These are phyloP conservation scores for Gadus chalcogrammus DNA, from an alignment of 2,113 vertebrate genomes.

Conservation along the genomic window DNA sequence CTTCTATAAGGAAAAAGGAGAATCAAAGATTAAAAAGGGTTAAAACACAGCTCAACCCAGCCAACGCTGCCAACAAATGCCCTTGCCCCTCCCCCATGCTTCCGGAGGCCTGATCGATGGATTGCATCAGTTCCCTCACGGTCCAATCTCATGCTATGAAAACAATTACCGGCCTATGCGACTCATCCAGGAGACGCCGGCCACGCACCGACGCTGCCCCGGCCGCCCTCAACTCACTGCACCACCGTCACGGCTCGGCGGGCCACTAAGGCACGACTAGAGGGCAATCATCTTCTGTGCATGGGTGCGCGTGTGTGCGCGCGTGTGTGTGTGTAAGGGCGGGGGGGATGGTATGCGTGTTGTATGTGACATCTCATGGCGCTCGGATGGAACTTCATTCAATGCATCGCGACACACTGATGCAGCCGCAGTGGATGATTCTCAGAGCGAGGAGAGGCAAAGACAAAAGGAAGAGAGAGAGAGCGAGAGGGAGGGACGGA, in stretches of 20 bases:
- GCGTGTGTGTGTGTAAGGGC: no score
- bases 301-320: no score
- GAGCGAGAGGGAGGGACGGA: neutral
- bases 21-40: slow-evolving; percentile 27
- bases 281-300: no score
- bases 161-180: slow-evolving; percentile 57
- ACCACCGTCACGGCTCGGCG: neutral
- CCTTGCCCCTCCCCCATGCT: no score
- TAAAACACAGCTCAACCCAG: slow-evolving; percentile 26
- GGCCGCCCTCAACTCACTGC: neutral
- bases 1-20: slow-evolving; percentile 61
- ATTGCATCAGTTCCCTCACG: slow-evolving; percentile 54
- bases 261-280: no score
- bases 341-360: no score
- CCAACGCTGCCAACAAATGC: slow-evolving; percentile 45
- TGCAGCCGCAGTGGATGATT: slow-evolving; percentile 28
- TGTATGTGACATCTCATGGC: no score
- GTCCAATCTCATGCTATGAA: slow-evolving; percentile 55
- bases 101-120: slow-evolving; percentile 51
- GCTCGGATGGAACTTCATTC: no score
- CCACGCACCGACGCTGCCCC: slow-evolving; percentile 23
- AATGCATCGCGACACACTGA: neutral
- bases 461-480: neutral
- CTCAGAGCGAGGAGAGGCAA: slow-evolving; percentile 28
- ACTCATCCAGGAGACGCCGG: slow-evolving; percentile 57